Evolutionary conservation across 64 coral and sea anemone genomes (phyloP), one percentile per base, ranked within the genome.

Genomic region (Montipora foliosa): DNA sequence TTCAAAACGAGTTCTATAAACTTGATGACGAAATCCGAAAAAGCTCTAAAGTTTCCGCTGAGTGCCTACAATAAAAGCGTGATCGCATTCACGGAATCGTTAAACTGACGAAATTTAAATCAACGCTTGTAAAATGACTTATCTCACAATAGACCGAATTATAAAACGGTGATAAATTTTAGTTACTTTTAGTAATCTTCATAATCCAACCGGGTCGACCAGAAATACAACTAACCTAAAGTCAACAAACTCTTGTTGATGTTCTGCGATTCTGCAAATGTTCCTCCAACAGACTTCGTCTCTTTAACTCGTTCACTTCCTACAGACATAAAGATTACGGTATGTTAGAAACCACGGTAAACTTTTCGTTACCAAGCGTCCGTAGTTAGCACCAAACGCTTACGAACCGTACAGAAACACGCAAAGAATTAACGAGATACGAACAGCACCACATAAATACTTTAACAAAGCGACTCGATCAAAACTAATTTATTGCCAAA

Each of bases 201-300:
- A n/a, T 19, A 72, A 16, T 86, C 62, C 12, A 72, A 37, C 44
- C 21, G 44, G 37, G 14, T 6, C 61, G 25, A 37, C 11, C 17
- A 68, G 20, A 6, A 14, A 20, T 19, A 73, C 53, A 12, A 58
- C 49, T 89, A 86, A 99, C 98, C 98, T 78, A 99, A 75, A 14
- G 98, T 99, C 11, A 99, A 90, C 71, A 99, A 91, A 70, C 98
- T 99, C 51, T 99, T 96, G 17, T 99, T 99, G 47, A 99, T 99
- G 49, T 96, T 99, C 73, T 99, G 98, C 25, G 98, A 99, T 88
- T 99, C 98, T 12, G 98, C 75, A 45, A 99, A 99, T 9, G 95
- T 53, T 12, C 91, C 98, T 71, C 98, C 98, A 62, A 78, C 78
- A 3, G 98, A 90, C 78, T 96, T 96, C 8, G 98, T 99, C 68